Evolutionary conservation across 2,113 vertebrate species (phyloP).

Genomic region (Salvelinus namaycush): DNA sequence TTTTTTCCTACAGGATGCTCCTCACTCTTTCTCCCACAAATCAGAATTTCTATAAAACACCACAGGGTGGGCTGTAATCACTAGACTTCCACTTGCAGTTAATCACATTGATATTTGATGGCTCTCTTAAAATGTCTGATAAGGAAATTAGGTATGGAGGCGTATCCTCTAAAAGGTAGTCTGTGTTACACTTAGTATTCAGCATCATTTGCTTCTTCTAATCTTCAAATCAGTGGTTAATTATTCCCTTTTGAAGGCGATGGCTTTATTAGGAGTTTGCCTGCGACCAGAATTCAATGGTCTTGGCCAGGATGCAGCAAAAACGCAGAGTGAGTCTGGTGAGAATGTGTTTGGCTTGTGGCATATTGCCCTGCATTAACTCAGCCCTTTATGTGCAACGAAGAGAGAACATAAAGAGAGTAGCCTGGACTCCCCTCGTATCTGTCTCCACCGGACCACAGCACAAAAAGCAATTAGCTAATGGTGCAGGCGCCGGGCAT

Average conservation of each 20-base stretch:
- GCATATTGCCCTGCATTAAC: neutral
- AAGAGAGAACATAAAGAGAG: neutral
- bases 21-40: neutral
- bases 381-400: neutral
- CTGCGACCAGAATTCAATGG: constrained; percentile 23
- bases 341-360: neutral
- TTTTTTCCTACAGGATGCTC: no score
- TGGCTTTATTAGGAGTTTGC: constrained; percentile 25
- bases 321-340: neutral
- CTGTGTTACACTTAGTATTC: neutral
- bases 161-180: neutral
- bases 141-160: constrained; percentile 25
- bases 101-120: neutral
- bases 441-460: neutral
- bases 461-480: constrained; percentile 33
- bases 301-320: constrained; percentile 7
- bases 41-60: neutral
- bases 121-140: constrained; percentile 3
- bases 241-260: constrained; percentile 47
- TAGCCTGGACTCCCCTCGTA: neutral
- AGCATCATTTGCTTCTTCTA: constrained; percentile 9
- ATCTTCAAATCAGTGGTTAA: constrained; percentile 20
- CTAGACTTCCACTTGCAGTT: neutral
- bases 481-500: constrained; percentile 10
- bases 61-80: neutral